Percentiles rank a stretch among this genome's conserved stretches.
phyloP scores from a whole-genome alignment of 2,113 vertebrate species.

The Emberiza fucata region DNA sequence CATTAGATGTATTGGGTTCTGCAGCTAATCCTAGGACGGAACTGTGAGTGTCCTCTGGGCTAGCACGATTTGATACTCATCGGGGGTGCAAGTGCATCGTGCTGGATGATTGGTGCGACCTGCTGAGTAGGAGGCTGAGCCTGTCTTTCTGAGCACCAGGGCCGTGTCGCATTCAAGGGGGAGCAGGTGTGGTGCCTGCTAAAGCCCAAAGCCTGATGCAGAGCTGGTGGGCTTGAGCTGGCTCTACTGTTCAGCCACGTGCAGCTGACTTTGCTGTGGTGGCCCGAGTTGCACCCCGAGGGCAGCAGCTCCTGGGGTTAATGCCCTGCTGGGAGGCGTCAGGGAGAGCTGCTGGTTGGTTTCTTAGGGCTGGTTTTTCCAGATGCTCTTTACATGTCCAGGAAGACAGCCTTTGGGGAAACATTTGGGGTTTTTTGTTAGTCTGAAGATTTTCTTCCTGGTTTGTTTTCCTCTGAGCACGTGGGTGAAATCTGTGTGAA shows the following conservation, averaged over 20 bases:
- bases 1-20: not conserved
- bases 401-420: not conserved
- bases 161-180: rapidly evolving
- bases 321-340: not conserved
- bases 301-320: rapidly evolving
- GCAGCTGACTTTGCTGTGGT: not conserved
- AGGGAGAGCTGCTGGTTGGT: not conserved
- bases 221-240: not conserved
- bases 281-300: not conserved
- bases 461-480: not conserved
- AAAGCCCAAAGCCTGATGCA: not conserved
- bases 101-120: not conserved
- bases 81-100: rapidly evolving
- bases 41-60: not conserved
- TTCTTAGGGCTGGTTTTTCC: not conserved
- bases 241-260: rapidly evolving
- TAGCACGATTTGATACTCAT: not conserved
- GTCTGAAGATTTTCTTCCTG: not conserved
- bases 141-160: not conserved
- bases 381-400: not conserved
- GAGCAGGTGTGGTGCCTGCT: not conserved
- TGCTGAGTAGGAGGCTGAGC: not conserved
- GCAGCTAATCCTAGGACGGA: not conserved
- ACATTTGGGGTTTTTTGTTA: not conserved
- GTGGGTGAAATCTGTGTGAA: not conserved